phyloP scores from a whole-genome alignment of 2,888 invertebrate genomes.

The Hirudinaria manillensis region DNA sequence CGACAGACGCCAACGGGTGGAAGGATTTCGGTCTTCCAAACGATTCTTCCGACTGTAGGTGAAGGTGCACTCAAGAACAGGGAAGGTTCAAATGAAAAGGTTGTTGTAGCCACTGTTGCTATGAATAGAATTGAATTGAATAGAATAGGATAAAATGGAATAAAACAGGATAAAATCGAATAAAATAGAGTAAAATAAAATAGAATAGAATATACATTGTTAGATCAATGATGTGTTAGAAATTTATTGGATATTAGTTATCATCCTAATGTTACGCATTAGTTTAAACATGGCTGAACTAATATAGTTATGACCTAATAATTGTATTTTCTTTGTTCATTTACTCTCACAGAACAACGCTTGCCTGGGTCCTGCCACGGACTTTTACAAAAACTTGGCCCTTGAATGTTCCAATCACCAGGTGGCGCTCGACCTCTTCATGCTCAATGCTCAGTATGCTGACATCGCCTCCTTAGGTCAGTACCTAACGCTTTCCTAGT shows the following conservation, averaged over 20 bases:
- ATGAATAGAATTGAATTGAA: too few relatives aligned
- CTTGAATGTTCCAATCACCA: constrained; percentile 94
- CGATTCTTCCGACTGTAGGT: constrained; percentile 67
- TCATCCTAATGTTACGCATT: too few relatives aligned
- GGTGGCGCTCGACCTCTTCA: constrained; percentile 88
- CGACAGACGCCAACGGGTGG: constrained; percentile 74
- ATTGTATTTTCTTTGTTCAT: too few relatives aligned
- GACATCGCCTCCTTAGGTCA: constrained; percentile 87
- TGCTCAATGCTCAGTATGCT: constrained; percentile 83
- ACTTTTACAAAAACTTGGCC: constrained; percentile 92
- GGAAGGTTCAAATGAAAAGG: constrained; percentile 75
- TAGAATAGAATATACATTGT: not conserved
- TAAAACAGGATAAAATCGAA: not conserved
- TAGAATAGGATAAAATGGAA: too few relatives aligned
- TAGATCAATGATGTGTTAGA: too few relatives aligned
- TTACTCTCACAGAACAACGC: constrained; percentile 61
- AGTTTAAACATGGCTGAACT: too few relatives aligned
- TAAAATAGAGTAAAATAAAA: not conserved
- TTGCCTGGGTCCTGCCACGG: constrained; percentile 86
- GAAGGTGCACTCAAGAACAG: constrained; percentile 78
- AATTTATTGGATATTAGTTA: too few relatives aligned
- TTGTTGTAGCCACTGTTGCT: constrained; percentile 59
- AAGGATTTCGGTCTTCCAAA: constrained; percentile 86
- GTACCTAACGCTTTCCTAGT: constrained; percentile 50
- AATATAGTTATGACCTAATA: too few relatives aligned